Evolutionary conservation across 1,140 invertebrate species (phyloP).

Genomic region (Mactra quadrangularis): DNA sequence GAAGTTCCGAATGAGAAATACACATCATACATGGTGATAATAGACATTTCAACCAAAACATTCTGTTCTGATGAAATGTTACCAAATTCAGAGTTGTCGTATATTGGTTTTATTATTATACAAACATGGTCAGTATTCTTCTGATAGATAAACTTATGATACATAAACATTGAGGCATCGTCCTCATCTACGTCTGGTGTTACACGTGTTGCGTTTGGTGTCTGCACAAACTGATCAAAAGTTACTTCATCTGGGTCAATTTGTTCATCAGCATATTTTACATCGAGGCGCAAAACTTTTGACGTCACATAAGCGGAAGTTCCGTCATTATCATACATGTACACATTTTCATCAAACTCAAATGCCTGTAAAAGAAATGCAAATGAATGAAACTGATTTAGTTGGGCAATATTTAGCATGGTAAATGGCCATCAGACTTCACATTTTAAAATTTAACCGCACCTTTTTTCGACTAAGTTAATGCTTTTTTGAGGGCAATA

Average conservation of each 20-base stretch:
- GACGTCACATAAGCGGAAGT: conserved; percentile 44
- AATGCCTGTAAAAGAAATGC: conserved; percentile 21
- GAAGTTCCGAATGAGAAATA: conserved; percentile 15
- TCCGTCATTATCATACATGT: conserved; percentile 51
- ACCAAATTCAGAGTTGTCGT: no score
- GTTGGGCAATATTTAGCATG: no score
- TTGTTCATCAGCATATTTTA: conserved; percentile 1
- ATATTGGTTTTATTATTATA: conserved; percentile 19
- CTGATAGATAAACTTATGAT: conserved; percentile 42
- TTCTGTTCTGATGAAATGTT: no score
- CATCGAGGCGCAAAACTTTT: conserved; percentile 41
- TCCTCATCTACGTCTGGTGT: conserved; percentile 22
- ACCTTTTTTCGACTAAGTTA: no score
- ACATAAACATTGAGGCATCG: conserved; percentile 43
- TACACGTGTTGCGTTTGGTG: neutral
- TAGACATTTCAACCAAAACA: neutral
- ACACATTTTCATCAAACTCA: conserved; percentile 56
- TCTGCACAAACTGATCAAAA: conserved; percentile 30
- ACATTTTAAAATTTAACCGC: no score
- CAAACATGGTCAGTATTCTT: conserved; percentile 28
- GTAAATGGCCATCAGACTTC: no score
- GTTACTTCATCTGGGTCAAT: conserved; percentile 11
- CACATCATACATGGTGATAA: neutral
- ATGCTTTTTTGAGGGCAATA: no score
- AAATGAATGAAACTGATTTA: no score